These are phyloP conservation scores for Cryptosula pallasiana DNA, from an alignment of 2,888 invertebrate species.

Conservation along the genomic window DNA sequence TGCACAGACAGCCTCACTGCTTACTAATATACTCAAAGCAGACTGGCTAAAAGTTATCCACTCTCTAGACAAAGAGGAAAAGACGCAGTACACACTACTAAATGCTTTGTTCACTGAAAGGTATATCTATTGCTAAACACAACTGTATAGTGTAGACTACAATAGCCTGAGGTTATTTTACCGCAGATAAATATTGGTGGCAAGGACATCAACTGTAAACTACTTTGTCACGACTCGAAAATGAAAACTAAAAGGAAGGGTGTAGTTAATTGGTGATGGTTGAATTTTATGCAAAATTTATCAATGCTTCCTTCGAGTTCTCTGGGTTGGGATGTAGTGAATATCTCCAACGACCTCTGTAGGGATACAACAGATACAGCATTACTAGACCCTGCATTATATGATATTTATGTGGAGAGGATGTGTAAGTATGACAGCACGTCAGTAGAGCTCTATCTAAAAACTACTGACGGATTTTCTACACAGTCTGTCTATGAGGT, in stretches of 20 bases:
- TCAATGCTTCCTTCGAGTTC: no score
- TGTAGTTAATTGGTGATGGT: no score
- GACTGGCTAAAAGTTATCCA: slow-evolving; percentile 36
- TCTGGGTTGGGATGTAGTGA: no score
- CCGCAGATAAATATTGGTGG: not conserved
- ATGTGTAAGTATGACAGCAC: slow-evolving; percentile 60
- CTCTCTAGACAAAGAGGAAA: slow-evolving; percentile 36
- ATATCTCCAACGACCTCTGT: no score
- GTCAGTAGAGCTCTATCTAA: slow-evolving; percentile 59
- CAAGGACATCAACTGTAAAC: no score
- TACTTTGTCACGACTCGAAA: no score
- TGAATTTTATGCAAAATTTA: no score
- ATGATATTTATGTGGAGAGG: slow-evolving; percentile 63
- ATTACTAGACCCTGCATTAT: slow-evolving; percentile 52
- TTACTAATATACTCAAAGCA: not conserved
- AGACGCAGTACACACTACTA: slow-evolving; percentile 60
- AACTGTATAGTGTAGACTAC: not conserved
- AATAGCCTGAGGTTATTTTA: not conserved
- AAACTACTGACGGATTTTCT: slow-evolving; percentile 58
- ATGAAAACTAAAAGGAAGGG: no score
- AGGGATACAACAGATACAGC: no score
- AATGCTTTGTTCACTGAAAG: slow-evolving; percentile 59
- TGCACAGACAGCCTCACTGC: not conserved
- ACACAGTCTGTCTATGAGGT: not conserved
- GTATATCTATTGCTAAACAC: slow-evolving; percentile 42